Evolutionary conservation across 2,888 invertebrate species (phyloP).

Genomic region (Frankliniella intonsa): DNA sequence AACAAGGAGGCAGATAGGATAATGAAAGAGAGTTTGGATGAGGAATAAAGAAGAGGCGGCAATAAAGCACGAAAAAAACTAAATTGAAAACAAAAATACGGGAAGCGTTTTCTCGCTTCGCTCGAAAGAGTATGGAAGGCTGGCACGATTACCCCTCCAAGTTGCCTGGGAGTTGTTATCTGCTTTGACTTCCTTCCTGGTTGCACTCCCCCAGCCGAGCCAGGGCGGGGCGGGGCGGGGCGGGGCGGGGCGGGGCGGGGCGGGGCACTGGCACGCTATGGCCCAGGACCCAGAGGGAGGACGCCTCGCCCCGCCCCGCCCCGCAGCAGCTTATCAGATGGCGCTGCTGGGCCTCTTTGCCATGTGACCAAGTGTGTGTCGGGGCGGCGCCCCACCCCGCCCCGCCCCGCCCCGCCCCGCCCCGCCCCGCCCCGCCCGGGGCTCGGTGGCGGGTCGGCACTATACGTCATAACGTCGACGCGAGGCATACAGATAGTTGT

Average conservation of each 20-base stretch:
- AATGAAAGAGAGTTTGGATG: too few relatives aligned
- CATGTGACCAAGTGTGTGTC: too few relatives aligned
- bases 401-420: not conserved
- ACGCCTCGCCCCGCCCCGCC: too few relatives aligned
- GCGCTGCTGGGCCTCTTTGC: too few relatives aligned
- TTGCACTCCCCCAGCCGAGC: not conserved
- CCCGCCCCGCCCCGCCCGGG: too few relatives aligned
- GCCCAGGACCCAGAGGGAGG: too few relatives aligned
- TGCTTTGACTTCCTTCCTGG: constrained; percentile 5
- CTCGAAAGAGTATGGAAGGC: constrained; percentile 1
- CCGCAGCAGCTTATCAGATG: too few relatives aligned
- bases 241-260: not conserved
- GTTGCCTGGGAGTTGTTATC: constrained; percentile 2
- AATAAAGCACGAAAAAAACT: not conserved
- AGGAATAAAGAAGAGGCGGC: too few relatives aligned
- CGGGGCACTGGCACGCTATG: not conserved
- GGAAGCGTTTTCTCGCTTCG: not conserved
- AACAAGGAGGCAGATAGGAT: too few relatives aligned
- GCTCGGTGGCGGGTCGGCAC: too few relatives aligned
- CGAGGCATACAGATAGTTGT: too few relatives aligned
- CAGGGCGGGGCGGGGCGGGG: not conserved
- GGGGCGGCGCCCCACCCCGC: not conserved
- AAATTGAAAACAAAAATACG: not conserved
- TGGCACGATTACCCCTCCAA: not conserved
- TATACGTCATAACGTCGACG: too few relatives aligned